Evolutionary conservation across 2,888 invertebrate genomes (phyloP).

Genomic region (Sicus ferrugineus): DNA sequence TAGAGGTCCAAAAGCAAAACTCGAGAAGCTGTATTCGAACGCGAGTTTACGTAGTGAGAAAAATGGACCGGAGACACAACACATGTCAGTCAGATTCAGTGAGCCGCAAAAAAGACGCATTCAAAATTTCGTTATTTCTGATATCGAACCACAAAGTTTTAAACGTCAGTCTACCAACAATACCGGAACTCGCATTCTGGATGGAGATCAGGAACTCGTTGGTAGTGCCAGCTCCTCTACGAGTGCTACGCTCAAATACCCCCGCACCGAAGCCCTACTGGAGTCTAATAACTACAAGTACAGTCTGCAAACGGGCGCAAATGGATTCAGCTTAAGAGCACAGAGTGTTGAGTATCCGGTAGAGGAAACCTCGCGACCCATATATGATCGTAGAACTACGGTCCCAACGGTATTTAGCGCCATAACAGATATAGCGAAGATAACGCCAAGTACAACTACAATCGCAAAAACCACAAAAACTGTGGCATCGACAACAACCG

Average conservation of each 20-base stretch:
- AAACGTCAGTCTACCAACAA: slow-evolving; percentile 52
- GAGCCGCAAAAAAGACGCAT: slow-evolving; percentile 52
- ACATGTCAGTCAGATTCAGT: slow-evolving; percentile 9
- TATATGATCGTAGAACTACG: slow-evolving; percentile 46
- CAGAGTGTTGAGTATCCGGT: slow-evolving; percentile 31
- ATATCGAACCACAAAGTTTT: slow-evolving; percentile 64
- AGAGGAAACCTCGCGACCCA: slow-evolving; percentile 44
- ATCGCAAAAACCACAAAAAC: background rate
- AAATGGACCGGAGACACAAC: background rate
- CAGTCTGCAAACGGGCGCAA: slow-evolving; percentile 53
- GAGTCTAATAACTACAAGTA: slow-evolving; percentile 54
- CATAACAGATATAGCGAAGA: background rate
- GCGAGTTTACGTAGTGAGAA: background rate
- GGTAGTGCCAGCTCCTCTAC: slow-evolving; percentile 37
- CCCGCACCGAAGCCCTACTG: slow-evolving; percentile 38
- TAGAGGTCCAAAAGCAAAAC: background rate
- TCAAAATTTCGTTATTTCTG: slow-evolving; percentile 59
- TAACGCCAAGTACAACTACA: background rate
- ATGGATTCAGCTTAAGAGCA: slow-evolving; percentile 54
- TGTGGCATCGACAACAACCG: slow-evolving; percentile 19
- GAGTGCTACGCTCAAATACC: slow-evolving; percentile 42
- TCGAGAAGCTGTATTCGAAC: background rate
- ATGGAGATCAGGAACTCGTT: slow-evolving; percentile 35
- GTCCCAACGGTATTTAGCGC: slow-evolving; percentile 26
- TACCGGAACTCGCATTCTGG: background rate